Percentiles rank a stretch among this genome's conserved stretches.
phyloP scores from a whole-genome alignment of 92 coral and sea anemone species.

The Zoanthus solanderi region DNA sequence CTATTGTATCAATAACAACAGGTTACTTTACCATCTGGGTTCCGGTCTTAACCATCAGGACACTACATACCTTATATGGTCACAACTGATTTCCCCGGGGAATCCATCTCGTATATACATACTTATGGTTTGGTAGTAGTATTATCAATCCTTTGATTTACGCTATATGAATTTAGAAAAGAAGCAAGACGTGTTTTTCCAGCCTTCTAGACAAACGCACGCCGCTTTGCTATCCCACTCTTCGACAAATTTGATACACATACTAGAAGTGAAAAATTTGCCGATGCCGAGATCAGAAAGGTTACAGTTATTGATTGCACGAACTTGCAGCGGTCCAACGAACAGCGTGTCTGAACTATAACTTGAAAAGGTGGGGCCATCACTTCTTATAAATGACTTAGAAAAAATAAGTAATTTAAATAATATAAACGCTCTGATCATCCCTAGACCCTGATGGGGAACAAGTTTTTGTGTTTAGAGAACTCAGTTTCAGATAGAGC shows the following conservation, averaged over 20 bases:
- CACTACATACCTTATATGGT: slow-evolving; percentile 21
- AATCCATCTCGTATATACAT: slow-evolving; percentile 24
- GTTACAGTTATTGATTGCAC: background rate
- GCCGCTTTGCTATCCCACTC: background rate
- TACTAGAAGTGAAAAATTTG: background rate
- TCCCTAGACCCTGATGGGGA: no score
- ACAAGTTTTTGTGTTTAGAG: no score
- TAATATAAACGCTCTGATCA: no score
- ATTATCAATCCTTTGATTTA: slow-evolving; percentile 19
- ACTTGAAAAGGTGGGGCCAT: background rate
- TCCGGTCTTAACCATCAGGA: no score
- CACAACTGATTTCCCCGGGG: slow-evolving; percentile 12
- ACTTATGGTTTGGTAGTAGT: slow-evolving; percentile 21
- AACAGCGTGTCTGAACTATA: background rate
- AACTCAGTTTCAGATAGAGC: no score
- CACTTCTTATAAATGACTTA: no score
- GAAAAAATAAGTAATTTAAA: no score
- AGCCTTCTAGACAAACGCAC: background rate
- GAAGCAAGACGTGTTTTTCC: slow-evolving; percentile 20
- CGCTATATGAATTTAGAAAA: slow-evolving; percentile 23
- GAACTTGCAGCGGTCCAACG: background rate
- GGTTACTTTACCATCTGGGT: slow-evolving; percentile 18
- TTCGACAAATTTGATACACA: background rate
- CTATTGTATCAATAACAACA: background rate
- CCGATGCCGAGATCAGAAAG: background rate